Conservation (phyloP, 2,113 vertebrate species). For the Eublepharis macularius region DNA sequence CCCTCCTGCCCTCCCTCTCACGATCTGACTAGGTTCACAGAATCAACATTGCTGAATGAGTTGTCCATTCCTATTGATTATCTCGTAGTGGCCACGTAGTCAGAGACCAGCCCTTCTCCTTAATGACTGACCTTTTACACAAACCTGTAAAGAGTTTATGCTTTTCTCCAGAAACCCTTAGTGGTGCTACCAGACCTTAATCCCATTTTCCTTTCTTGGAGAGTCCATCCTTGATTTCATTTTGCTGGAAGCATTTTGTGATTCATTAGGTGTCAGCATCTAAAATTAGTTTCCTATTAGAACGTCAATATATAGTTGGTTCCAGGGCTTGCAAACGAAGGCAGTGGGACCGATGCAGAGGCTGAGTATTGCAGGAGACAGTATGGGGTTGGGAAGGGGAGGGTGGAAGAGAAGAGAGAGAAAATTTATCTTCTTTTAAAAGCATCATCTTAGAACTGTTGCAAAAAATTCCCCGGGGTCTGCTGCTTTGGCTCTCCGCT, state of each 20-base stretch:
- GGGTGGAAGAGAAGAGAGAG: background rate
- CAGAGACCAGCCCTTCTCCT: background rate
- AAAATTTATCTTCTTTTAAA: conserved; percentile 18
- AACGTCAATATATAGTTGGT: conserved; percentile 6
- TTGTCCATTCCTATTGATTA: background rate
- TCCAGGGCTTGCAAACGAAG: too few relatives aligned
- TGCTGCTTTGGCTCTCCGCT: conserved; percentile 59
- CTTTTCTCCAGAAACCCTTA: background rate
- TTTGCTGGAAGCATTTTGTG: background rate
- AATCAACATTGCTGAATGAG: too few relatives aligned
- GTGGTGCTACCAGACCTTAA: background rate
- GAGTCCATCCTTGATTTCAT: background rate
- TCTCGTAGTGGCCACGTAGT: background rate
- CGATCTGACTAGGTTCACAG: too few relatives aligned
- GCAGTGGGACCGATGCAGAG: background rate
- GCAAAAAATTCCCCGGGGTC: conserved; percentile 48
- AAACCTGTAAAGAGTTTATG: too few relatives aligned
- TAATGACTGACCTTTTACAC: background rate
- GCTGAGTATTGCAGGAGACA: background rate
- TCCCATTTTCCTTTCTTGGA: background rate
- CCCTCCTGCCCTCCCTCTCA: too few relatives aligned
- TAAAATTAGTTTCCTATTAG: background rate
- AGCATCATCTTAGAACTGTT: conserved; percentile 49
- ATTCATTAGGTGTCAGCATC: background rate
- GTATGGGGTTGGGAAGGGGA: background rate